Evolutionary conservation across 1,140 invertebrate genomes (phyloP), one percentile per base, ranked within the genome.

Genomic region (Charaxes varanes): DNA sequence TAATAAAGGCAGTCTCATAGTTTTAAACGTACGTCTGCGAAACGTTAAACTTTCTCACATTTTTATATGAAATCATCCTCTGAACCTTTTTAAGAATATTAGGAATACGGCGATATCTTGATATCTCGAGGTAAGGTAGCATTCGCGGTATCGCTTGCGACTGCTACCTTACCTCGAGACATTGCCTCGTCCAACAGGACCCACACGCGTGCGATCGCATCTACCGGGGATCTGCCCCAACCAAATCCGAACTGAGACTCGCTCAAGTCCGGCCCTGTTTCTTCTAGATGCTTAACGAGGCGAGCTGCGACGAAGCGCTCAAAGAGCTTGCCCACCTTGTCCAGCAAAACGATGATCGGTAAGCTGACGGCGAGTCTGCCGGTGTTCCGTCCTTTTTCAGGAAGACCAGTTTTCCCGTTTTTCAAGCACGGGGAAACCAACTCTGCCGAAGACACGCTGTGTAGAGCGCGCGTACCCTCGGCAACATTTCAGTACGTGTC

Each of bases 271-370:
- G 34, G 34, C 2, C 34, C 34, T 0, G 10, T 15, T 3, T 15
- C 7, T 14, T 24, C 22, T 2, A 26, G 23, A n/a, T 37, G 34
- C 8, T 26, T 1, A 6, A 8, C 6, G 22, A 26, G 10, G 8
- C 34, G 34, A 7, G 34, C 14, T 3, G 22, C 34, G 19, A 26
- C 1, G 0, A 37, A 14, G 2, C 22, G 19, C 34, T 37, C 21
- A 4, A 31, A 31, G 13, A 31, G 11, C 22, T 37, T 37, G 12
- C 22, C 6, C 2, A 26, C 16, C 34, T 37, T 23, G 13, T 37
- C 34, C 2, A 37, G 22, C 12, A 37, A 10, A 16, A 22, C 10
- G 15, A 23, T 5, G 21, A 23, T 13, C 13, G 21, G 11, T 37
- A 26, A 2, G 21, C 21, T n/a, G 34, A 37, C 2, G 22, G 21